Base-by-base conservation (phyloP, 2,113 vertebrate genomes). In the Pao palembangensis region DNA sequence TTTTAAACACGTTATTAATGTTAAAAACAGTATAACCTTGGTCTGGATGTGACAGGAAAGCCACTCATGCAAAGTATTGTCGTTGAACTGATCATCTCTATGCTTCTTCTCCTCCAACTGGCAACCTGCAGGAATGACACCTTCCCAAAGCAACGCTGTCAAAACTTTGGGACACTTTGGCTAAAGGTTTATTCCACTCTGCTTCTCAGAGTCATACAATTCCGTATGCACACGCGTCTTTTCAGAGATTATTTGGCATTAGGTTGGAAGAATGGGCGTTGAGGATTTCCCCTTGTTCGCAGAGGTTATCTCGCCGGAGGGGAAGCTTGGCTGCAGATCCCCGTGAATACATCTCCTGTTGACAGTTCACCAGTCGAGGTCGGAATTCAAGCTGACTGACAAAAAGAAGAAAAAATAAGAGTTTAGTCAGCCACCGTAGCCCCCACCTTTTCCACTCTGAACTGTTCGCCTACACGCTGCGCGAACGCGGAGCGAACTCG, bases 101-200 rank as follows among this genome's bases (percentile, higher is more conserved):
- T 63, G 71, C 78, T 58, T 84, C 81, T 83, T 73, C 75, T 74
- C 80, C 83, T 82, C 83, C 85, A 80, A 53, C 74, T 62, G 85
- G 81, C 78, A 69, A 71, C 0, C 44, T 51, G 10, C 56, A 69
- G 83, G 18, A 77, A 84, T 60, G 60, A 76, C 83, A 80, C 69
- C 55, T 73, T 52, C 28, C 41, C 34, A 8, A 42, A 69, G 55
- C 75, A 49, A 18, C 34, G 44, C 72, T 67, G 65, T 55, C 69
- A 71, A 60, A 84, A 75, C 69, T 84, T 86, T 76, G 8, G 38
- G 50, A 18, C 14, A 49, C 21, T 57, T 78, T 34, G 8, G 14
- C 44, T 51, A 2, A 7, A 17, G 44, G 17, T 16, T 7, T 47
- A n/a, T 7, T 13, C 44, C 55, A 16, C 49, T 20, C 43, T 64